phyloP scores from a whole-genome alignment of 1,140 invertebrate species.

The Heliconius congener region DNA sequence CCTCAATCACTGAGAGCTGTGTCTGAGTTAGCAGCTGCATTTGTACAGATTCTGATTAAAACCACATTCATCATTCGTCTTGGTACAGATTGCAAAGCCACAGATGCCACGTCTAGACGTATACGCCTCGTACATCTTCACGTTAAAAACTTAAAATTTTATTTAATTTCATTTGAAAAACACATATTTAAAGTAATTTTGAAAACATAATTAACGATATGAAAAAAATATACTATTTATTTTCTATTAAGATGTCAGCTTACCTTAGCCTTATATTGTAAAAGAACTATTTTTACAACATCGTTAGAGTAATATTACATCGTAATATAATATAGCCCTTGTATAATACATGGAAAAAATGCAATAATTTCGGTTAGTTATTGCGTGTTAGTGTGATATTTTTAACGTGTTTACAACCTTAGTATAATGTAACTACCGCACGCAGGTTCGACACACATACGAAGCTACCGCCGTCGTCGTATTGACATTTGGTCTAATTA shows the following conservation, averaged over 20 bases:
- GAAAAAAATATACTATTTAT: too few species aligned
- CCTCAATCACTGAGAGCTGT: slow-evolving; percentile 1
- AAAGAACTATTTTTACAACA: not conserved
- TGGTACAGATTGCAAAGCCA: slow-evolving; percentile 14
- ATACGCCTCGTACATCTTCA: not conserved
- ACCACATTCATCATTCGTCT: slow-evolving; percentile 22
- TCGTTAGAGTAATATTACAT: slow-evolving; percentile 3
- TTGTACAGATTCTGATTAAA: slow-evolving; percentile 22
- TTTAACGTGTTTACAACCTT: not conserved
- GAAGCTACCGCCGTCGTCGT: not conserved
- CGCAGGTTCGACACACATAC: not conserved
- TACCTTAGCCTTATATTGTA: not conserved
- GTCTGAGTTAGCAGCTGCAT: slow-evolving; percentile 23
- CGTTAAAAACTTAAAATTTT: not conserved
- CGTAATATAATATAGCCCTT: not conserved
- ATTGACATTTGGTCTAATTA: too few species aligned
- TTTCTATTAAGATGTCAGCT: too few species aligned
- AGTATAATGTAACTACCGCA: not conserved
- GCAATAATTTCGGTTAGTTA: not conserved
- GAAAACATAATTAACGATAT: too few species aligned
- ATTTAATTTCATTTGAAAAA: not conserved
- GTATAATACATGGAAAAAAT: slow-evolving; percentile 1
- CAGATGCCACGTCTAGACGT: slow-evolving; percentile 24
- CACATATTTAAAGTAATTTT: too few species aligned
- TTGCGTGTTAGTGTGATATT: slow-evolving; percentile 8